Percentiles rank a stretch among this genome's conserved stretches.
Evolutionary conservation across 2,888 invertebrate genomes (phyloP).

Genomic region (Drosophila pegasa): DNA sequence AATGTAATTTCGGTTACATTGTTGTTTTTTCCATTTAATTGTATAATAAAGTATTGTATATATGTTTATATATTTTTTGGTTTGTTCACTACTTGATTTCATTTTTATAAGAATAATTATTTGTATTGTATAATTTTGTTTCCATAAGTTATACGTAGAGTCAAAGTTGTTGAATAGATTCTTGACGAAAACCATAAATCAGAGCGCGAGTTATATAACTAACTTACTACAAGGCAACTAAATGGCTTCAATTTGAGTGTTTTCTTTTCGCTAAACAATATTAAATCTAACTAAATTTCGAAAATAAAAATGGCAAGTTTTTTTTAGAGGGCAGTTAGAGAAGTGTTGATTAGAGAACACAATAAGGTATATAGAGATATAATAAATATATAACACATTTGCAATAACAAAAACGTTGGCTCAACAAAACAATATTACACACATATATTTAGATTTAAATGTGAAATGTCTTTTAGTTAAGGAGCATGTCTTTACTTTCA

Average conservation of each 20-base stretch:
- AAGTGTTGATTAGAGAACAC: slow-evolving; percentile 55
- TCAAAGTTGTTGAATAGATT: slow-evolving; percentile 56
- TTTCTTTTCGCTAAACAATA: slow-evolving; percentile 41
- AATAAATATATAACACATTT: slow-evolving; percentile 34
- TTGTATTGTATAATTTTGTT: slow-evolving; percentile 57
- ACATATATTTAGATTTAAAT: slow-evolving; percentile 26
- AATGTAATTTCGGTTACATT: slow-evolving; percentile 53
- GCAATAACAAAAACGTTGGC: slow-evolving; percentile 56
- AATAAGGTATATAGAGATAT: slow-evolving; percentile 33
- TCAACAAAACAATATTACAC: slow-evolving; percentile 56
- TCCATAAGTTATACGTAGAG: slow-evolving; percentile 59
- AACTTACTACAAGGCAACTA: slow-evolving; percentile 83
- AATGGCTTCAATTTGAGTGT: slow-evolving; percentile 77
- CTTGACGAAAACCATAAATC: slow-evolving; percentile 48
- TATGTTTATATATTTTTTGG: slow-evolving; percentile 41
- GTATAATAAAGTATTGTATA: slow-evolving; percentile 65
- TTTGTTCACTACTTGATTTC: slow-evolving; percentile 54
- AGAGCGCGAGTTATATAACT: slow-evolving; percentile 62
- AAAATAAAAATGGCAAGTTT: slow-evolving; percentile 60
- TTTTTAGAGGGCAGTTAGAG: slow-evolving; percentile 46
- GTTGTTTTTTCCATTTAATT: slow-evolving; percentile 34
- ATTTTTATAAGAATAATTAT: slow-evolving; percentile 69
- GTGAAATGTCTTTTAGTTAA: slow-evolving; percentile 18
- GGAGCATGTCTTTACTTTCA: slow-evolving; percentile 24
- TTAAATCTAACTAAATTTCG: slow-evolving; percentile 44